Evolutionary conservation across 2,888 invertebrate genomes (phyloP), one percentile per base, ranked within the genome.

Genomic region (Ormyrus pomaceus): DNA sequence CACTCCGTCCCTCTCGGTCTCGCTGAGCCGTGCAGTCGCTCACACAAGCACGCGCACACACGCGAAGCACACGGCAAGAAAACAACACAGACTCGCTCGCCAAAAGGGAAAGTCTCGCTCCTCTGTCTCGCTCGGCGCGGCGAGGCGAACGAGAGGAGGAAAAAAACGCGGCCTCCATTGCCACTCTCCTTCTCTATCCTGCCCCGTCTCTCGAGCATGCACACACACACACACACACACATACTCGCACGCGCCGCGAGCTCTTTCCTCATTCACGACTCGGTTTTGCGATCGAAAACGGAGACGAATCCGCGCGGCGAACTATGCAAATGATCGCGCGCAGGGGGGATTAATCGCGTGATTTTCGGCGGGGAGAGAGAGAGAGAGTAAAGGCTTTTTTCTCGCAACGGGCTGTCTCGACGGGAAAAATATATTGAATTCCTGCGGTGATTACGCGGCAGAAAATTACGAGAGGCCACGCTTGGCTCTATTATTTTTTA

Each of bases 51-150:
- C 53, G 1, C 11, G n/a, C 51, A 9, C 51, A 51, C 51, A 8
- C 8, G 19, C 10, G 19, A 3, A 51, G 50, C 13, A 64, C n/a
- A 11, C 9, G 51, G 8, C 50, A 19, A 59, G 59, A 11, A 9
- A 13, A 6, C 11, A 34, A 19, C 6, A 34, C 19, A 19, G 13
- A 59, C 46, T 65, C 66, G 66, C 8, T 50, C 68, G 68, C 45
- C 76, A 69, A 76, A 69, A 76, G 76, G 76, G 76, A 76, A 76
- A 76, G 76, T 76, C 61, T 69, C 56, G 73, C 10, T 51, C 6
- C 19, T 51, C 51, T 13, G 10, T 51, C 50, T 6, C 59, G 59
- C 51, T 50, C 48, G n/a, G 13, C 55, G 53, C 56, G 56, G 34
- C 34, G 34, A 34, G 34, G 34, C 34, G 34, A 34, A 34, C 34